A percentile compares a stretch with the other conserved stretches of the same genome.
Conservation (phyloP, 2,113 vertebrate genomes). For the Nothoprocta perdicaria region DNA sequence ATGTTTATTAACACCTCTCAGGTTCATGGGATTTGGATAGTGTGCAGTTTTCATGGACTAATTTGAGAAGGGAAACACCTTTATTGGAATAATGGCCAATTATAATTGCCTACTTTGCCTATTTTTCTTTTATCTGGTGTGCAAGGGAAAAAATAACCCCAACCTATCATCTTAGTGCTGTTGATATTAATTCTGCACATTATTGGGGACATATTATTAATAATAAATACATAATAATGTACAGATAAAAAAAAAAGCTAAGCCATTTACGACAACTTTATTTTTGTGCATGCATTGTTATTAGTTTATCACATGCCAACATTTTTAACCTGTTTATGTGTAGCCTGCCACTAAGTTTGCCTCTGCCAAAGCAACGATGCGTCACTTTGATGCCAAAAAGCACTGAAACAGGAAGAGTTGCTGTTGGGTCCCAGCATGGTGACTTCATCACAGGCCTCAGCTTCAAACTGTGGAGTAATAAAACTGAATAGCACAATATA, state of each 20-base stretch:
- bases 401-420: conserved; percentile 70
- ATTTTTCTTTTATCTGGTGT: conserved; percentile 67
- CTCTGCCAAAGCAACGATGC: conserved; percentile 58
- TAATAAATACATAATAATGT: conserved; percentile 16
- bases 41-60: conserved; percentile 78
- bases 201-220: conserved; percentile 29
- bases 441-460: conserved; percentile 78
- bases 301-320: conserved; percentile 61
- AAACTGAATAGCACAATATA: conserved; percentile 81
- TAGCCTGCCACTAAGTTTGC: conserved; percentile 48
- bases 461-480: conserved; percentile 82
- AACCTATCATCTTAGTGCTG: background rate
- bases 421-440: conserved; percentile 73
- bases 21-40: conserved; percentile 82
- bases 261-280: background rate
- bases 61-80: conserved; percentile 82
- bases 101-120: conserved; percentile 76
- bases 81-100: conserved; percentile 81
- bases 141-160: background rate
- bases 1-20: conserved; percentile 84
- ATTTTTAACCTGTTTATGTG: conserved; percentile 68
- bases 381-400: conserved; percentile 63
- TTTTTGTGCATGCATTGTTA: background rate
- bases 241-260: conserved; percentile 41
- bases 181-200: conserved; percentile 25